Base-by-base conservation (phyloP, 2,113 vertebrate genomes). In the Rissa tridactyla region DNA sequence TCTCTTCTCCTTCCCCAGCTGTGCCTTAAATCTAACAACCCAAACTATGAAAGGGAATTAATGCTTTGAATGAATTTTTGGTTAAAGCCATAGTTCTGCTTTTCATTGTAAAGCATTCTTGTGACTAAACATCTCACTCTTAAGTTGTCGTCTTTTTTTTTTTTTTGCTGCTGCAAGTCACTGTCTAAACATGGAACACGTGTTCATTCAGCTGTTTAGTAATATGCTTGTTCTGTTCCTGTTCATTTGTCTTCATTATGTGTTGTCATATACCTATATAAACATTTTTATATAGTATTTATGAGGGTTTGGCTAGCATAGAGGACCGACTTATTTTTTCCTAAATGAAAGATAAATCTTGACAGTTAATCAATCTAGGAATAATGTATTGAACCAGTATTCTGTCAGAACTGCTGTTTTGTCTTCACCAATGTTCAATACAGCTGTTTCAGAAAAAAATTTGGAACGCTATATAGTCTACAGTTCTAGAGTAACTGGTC, bases 281-380 rank as follows among this genome's bases (percentile, higher is more conserved):
- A 93, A n/a, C 34, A 38, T 62, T 2, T 96, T 90, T 62, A 66
- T 70, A 5, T 64, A 55, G 72, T 47, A 60, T 86, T 94, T 90
- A 95, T 78, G 61, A 86, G 51, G 27, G 27, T 60, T 92, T 94
- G 94, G 77, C 86, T 91, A 76, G 52, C n/a, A 15, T 36, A 84
- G 38, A 86, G 44, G 83, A 52, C n/a, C 44, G 38, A 52, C 55
- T 91, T 91, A 25, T 27, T 83, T 91, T 94, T 71, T 77, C 21
- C 69, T 91, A 78, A 88, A 87, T 84, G 64, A 75, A 95, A 84
- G 61, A 42, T 86, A 88, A 84, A 64, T 79, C 40, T 79, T 90
- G 90, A 75, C 81, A 86, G 64, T 38, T 94, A 87, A 90, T 96
- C 91, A 81, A 94, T 94, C 21, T 51, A 78, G 51, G 55, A 92